A percentile compares a stretch with the other conserved stretches of the same genome.
Conservation (phyloP, 2,888 invertebrate genomes). For the Glaucopsyche alexis region DNA sequence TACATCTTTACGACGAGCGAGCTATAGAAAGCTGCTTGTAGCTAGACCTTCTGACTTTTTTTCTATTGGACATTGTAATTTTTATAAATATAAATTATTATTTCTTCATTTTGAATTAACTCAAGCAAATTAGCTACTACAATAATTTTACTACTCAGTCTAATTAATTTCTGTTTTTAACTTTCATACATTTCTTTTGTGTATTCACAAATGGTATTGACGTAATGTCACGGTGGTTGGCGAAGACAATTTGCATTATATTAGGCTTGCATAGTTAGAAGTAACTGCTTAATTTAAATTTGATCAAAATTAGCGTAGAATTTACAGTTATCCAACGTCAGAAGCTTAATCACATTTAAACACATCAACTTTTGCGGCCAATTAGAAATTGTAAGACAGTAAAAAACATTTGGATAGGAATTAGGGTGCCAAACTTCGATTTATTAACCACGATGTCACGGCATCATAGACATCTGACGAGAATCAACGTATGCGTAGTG, state of each 20-base stretch:
- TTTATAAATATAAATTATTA: neutral
- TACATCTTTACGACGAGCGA: conserved; percentile 6
- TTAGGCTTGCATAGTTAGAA: neutral
- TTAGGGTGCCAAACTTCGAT: too few relatives aligned
- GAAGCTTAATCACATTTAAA: neutral
- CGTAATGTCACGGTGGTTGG: neutral
- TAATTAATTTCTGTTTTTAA: neutral
- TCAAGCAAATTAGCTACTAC: too few relatives aligned
- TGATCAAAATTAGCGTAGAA: neutral
- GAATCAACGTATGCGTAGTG: too few relatives aligned
- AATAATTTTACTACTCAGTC: neutral
- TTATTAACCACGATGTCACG: too few relatives aligned
- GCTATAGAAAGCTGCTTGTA: neutral
- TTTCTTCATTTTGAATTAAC: neutral
- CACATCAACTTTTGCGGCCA: too few relatives aligned
- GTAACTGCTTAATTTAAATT: neutral
- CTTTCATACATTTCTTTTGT: neutral
- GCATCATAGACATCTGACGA: too few relatives aligned
- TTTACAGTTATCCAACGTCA: neutral
- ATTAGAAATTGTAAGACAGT: too few relatives aligned
- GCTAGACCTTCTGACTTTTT: neutral
- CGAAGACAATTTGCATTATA: neutral
- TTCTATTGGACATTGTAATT: neutral
- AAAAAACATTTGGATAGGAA: too few relatives aligned
- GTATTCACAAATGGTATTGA: neutral